Base-by-base conservation (phyloP, 2,888 invertebrate species). In the Carpatolechia fugitivella region DNA sequence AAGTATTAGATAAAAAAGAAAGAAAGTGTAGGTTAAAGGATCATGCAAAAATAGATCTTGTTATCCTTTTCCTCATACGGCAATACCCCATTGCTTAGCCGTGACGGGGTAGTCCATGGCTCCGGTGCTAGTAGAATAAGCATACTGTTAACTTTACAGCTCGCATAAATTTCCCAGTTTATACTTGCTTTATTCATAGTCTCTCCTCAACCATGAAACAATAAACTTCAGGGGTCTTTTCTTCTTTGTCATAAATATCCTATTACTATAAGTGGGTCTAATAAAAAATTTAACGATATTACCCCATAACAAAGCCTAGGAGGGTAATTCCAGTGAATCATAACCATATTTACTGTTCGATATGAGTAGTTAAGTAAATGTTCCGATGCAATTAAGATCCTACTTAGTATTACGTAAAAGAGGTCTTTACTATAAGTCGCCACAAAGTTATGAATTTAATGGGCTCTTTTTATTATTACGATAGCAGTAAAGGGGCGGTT, bases 231-330 rank as follows among this genome's bases (percentile, higher is more conserved):
- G 69, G 71, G 72, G 65, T 64, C 68, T 74, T 76, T 81, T 72
- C 78, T 77, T 69, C 66, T 75, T 69, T 69, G 72, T 79, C 79
- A 80, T 86, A 86, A 86, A 86, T 85, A 85, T 82, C 77, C 66
- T 72, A 80, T 83, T 83, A 80, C 80, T 84, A 78, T 82, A 84
- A 86, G 84, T 82, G 78, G 72, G 60, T 65, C 69, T 75, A 78
- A 75, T 86, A 82, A 86, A 85, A 44, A 78, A 69, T 70, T 81
- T 84, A 74, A 83, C 77, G 80, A 78, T 74, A 80, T 79, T 38
- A 50, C 50, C 50, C 50, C 36, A 50, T 50, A 50, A 38, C 36
- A 13, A 50, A 44, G 49, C 51, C 24, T 55, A 48, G 47, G 18
- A 20, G 49, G 40, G 55, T 41, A 50, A 29, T 47, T 49, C 44